Percentiles rank a stretch among this genome's conserved stretches.
Evolutionary conservation across 2,888 invertebrate genomes (phyloP).

Genomic region (Apocheima hispidaria): DNA sequence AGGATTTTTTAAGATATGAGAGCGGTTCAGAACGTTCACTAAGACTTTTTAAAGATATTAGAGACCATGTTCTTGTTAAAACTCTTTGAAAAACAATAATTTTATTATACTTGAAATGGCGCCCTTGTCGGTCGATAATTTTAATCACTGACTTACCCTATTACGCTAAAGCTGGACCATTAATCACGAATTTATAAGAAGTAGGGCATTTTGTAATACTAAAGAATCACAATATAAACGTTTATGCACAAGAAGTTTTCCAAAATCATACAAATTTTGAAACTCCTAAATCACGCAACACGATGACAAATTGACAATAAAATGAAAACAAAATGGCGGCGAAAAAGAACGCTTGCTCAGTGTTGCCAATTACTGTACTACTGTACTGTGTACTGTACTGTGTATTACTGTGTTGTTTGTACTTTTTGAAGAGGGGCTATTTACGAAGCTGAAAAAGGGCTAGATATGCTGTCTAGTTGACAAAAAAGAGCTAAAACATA

Average conservation of each 20-base stretch:
- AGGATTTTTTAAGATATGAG: not conserved
- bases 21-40: not conserved
- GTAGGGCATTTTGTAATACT: constrained; percentile 52
- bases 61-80: not conserved
- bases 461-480: too few relatives aligned
- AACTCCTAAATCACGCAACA: constrained; percentile 33
- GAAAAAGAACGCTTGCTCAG: too few relatives aligned
- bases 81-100: not conserved
- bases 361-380: too few relatives aligned
- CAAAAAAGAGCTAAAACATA: too few relatives aligned
- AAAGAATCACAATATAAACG: constrained; percentile 54
- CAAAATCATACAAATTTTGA: constrained; percentile 48
- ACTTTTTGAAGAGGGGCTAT: too few relatives aligned
- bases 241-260: constrained; percentile 50
- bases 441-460: too few relatives aligned
- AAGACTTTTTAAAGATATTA: not conserved
- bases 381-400: too few relatives aligned
- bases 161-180: constrained; percentile 50
- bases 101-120: not conserved
- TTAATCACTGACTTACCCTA: constrained; percentile 62
- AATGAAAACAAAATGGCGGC: constrained; percentile 41
- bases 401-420: too few relatives aligned
- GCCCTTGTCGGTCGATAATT: not conserved
- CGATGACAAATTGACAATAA: constrained; percentile 23
- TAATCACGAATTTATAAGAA: constrained; percentile 49